Conservation (phyloP, 2,113 vertebrate species). For the Caloenas nicobarica region DNA sequence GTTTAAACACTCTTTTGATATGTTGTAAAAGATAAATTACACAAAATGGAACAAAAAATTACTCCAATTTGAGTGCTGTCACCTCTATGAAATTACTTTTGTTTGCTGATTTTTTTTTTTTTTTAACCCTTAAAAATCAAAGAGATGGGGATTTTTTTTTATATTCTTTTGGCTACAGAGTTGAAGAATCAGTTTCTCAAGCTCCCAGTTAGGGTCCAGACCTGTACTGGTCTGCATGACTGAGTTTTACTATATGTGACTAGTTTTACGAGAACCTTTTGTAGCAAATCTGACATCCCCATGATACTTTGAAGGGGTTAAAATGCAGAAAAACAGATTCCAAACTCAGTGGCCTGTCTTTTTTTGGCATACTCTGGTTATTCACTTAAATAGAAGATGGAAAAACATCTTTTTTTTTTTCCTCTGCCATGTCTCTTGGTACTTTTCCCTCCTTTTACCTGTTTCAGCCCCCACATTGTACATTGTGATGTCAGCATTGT, state of each 20-base stretch:
- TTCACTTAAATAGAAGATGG: background rate
- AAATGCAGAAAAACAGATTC: background rate
- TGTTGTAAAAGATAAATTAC: background rate
- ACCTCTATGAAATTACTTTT: background rate
- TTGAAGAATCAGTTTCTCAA: background rate
- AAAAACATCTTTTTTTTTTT: background rate
- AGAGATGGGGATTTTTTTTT: accelerated
- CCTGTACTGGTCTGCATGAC: too few relatives aligned
- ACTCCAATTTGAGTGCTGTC: background rate
- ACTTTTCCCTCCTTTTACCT: background rate
- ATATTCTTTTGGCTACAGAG: background rate
- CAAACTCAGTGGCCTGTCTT: background rate
- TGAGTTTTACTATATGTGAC: background rate
- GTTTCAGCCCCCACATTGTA: background rate
- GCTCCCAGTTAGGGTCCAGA: background rate
- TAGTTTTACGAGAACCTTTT: background rate
- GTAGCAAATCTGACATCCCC: background rate
- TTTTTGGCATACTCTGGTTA: background rate
- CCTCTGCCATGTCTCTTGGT: accelerated
- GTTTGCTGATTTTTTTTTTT: background rate
- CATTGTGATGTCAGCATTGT: background rate
- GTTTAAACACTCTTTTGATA: background rate
- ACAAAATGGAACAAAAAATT: background rate
- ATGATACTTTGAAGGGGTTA: background rate
- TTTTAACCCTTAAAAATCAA: background rate